Conservation (phyloP, 2,797 vertebrate species). For the Aythya fuligula region DNA sequence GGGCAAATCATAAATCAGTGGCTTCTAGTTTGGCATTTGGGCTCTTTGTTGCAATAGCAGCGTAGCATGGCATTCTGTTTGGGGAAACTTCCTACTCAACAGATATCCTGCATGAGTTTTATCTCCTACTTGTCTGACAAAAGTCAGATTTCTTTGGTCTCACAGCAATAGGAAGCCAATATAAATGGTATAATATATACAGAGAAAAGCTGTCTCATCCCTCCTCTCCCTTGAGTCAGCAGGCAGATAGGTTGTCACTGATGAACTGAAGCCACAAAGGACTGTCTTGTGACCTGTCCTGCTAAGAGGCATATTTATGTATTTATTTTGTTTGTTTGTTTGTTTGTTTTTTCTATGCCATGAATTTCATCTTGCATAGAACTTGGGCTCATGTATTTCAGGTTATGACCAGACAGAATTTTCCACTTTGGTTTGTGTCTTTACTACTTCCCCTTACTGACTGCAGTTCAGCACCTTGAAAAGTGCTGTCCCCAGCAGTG, state of each 20-base stretch:
- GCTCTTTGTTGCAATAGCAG: background rate
- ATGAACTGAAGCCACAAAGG: background rate
- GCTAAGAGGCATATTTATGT: background rate
- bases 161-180: background rate
- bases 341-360: background rate
- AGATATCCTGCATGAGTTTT: background rate
- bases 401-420: background rate
- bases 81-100: background rate
- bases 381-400: background rate
- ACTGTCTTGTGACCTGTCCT: background rate
- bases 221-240: background rate
- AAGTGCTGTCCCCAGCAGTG: background rate
- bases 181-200: background rate
- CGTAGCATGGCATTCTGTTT: background rate
- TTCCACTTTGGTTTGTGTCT: background rate
- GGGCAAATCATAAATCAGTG: background rate
- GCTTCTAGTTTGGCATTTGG: background rate
- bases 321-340: background rate
- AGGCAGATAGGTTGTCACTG: background rate
- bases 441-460: background rate
- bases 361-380: background rate
- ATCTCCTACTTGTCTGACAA: background rate
- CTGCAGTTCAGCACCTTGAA: background rate
- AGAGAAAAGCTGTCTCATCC: background rate
- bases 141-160: background rate